Percentiles rank a stretch among this genome's conserved stretches.
phyloP scores from a whole-genome alignment of 37 sponge, comb jelly and placozoan species.

The Chondrilla cf. caribensis region DNA sequence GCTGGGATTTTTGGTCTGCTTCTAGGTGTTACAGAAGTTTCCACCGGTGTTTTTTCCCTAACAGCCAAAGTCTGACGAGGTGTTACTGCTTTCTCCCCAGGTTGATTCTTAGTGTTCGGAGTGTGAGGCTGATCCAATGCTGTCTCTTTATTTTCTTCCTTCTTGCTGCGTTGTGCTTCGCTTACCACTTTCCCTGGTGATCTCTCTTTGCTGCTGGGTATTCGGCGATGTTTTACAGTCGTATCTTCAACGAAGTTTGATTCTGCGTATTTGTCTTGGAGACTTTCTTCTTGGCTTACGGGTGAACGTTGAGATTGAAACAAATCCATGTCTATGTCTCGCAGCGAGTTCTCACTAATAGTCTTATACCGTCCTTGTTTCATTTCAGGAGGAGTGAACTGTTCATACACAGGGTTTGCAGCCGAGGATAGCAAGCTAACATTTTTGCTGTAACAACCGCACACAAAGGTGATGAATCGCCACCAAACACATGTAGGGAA shows the following conservation, averaged over 20 bases:
- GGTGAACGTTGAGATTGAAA: too few species aligned
- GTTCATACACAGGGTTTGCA: conserved; percentile 5
- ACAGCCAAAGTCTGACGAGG: background rate
- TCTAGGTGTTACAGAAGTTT: background rate
- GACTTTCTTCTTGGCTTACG: too few species aligned
- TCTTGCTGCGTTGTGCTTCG: too few species aligned
- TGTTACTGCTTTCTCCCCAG: too few species aligned
- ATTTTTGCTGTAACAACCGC: background rate
- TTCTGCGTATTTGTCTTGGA: too few species aligned
- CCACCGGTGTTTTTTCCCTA: background rate
- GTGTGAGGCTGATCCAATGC: too few species aligned
- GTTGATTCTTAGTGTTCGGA: too few species aligned
- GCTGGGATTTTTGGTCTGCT: background rate
- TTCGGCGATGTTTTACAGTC: too few species aligned
- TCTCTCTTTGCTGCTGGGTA: too few species aligned
- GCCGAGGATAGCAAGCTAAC: background rate
- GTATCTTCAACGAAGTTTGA: too few species aligned
- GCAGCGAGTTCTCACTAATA: background rate
- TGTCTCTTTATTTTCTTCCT: too few species aligned
- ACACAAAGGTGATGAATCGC: background rate
- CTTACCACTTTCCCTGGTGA: too few species aligned
- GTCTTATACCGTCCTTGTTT: background rate
- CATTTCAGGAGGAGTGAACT: background rate
- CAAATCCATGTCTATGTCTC: background rate
- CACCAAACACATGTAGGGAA: background rate